Evolutionary conservation across 2,888 invertebrate genomes (phyloP).

Genomic region (Drosophila hamatofila): DNA sequence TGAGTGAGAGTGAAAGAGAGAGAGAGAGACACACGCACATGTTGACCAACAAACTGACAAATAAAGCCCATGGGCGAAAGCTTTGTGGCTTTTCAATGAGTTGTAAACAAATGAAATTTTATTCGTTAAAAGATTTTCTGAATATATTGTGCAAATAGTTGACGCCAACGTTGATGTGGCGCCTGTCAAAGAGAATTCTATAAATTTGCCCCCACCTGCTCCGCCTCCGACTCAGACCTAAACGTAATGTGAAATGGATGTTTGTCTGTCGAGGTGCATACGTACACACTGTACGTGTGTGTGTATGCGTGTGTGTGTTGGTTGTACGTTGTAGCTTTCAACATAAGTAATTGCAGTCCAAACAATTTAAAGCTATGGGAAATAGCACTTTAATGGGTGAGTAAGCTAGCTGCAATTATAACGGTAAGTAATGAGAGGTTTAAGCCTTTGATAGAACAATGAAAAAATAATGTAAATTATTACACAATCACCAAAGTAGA

Average conservation of each 20-base stretch:
- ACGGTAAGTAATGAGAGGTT: neutral
- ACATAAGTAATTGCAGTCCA: conserved; percentile 3
- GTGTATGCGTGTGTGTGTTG: neutral
- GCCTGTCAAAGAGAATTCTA: conserved; percentile 36
- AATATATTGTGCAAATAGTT: conserved; percentile 62
- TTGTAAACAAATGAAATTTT: conserved; percentile 74
- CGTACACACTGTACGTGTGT: neutral
- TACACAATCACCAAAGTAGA: neutral
- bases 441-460: neutral
- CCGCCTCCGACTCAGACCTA: neutral
- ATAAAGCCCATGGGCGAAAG: conserved; percentile 66
- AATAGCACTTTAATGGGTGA: neutral
- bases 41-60: conserved; percentile 48
- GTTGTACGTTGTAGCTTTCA: too few relatives aligned
- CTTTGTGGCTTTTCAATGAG: conserved; percentile 77
- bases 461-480: too few relatives aligned
- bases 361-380: neutral
- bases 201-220: conserved; percentile 1
- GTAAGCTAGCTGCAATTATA: neutral
- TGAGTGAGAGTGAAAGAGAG: neutral
- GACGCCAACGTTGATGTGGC: conserved; percentile 30
- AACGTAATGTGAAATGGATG: neutral
- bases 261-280: neutral
- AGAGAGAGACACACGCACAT: conserved; percentile 16
- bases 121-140: conserved; percentile 66